phyloP scores from a whole-genome alignment of 2,797 vertebrate genomes.

The Hyperoplus immaculatus region DNA sequence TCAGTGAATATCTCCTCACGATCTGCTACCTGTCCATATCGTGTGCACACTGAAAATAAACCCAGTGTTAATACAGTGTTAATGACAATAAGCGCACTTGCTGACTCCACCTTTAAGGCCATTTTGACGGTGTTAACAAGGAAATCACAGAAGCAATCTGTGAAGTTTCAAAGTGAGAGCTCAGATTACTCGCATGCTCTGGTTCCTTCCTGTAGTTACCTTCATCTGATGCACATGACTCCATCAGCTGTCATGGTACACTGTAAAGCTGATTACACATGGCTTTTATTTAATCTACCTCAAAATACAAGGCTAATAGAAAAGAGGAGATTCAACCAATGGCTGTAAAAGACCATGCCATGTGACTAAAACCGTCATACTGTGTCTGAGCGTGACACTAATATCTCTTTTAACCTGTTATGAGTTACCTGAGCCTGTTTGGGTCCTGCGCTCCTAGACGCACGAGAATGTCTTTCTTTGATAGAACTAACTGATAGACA shows the following conservation, averaged over 20 bases:
- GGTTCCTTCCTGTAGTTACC: neutral
- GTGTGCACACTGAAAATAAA: too few species aligned
- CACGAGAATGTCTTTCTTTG: neutral
- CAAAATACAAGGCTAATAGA: too few species aligned
- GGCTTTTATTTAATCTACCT: neutral
- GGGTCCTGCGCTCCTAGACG: neutral
- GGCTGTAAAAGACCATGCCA: too few species aligned
- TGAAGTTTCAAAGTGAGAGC: neutral
- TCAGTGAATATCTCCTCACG: too few species aligned
- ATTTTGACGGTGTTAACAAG: neutral
- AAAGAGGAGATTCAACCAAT: too few species aligned
- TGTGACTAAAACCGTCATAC: too few species aligned
- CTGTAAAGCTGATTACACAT: neutral
- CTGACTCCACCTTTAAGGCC: neutral
- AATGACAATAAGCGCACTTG: too few species aligned
- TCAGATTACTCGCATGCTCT: neutral
- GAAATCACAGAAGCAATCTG: neutral
- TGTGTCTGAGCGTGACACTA: too few species aligned
- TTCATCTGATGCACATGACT: neutral
- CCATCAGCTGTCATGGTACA: neutral
- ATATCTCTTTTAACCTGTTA: too few species aligned
- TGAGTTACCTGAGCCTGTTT: conserved; percentile 1
- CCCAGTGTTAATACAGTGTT: too few species aligned
- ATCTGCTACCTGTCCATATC: too few species aligned
- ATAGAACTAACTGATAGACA: conserved; percentile 23